Evolutionary conservation across 2,113 vertebrate genomes (phyloP).

Genomic region (Pionites leucogaster): DNA sequence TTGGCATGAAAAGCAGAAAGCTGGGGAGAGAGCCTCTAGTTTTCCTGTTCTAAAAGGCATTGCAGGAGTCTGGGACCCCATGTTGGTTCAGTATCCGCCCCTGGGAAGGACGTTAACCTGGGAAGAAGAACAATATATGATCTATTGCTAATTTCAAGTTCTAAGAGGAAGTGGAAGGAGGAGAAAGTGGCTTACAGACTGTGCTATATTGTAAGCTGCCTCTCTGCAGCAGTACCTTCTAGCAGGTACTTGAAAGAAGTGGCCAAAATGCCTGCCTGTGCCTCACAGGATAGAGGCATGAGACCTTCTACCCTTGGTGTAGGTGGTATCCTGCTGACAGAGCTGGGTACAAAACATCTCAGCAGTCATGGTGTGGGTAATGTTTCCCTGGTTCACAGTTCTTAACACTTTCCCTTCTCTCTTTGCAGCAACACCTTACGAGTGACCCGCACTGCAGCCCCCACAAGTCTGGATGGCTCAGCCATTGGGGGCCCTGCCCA

Average conservation of each 20-base stretch:
- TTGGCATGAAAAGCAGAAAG: neutral
- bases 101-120: neutral
- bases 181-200: neutral
- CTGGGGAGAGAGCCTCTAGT: neutral
- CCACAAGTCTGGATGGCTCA: conserved; percentile 88
- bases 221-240: neutral
- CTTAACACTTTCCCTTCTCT: neutral
- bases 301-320: neutral
- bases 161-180: neutral
- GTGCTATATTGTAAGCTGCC: neutral
- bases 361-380: neutral
- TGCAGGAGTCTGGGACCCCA: neutral
- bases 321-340: neutral
- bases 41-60: neutral
- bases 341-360: neutral
- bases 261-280: neutral
- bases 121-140: neutral
- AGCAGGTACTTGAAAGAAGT: neutral
- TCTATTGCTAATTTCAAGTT: neutral
- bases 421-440: conserved; percentile 88
- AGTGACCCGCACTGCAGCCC: conserved; percentile 89
- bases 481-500: conserved; percentile 70
- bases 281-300: neutral
- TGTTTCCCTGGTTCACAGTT: rapidly evolving
- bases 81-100: neutral